Percentiles rank a stretch among this genome's conserved stretches.
Evolutionary conservation across 2,113 vertebrate species (phyloP).

Genomic region (Leptobrachium ailaonicum): DNA sequence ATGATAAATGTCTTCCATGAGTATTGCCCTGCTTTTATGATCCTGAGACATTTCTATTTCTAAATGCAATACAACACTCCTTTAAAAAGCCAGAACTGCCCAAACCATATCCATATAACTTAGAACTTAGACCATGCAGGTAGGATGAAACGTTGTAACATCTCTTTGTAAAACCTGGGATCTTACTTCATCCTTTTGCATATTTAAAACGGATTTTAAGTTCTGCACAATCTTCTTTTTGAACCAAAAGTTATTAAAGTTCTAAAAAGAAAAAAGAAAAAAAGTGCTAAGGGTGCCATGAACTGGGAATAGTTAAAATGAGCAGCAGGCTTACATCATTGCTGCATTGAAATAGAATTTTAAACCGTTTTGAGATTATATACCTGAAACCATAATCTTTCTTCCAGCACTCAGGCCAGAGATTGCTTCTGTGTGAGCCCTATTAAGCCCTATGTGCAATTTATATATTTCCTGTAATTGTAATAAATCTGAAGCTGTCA

Average conservation of each 20-base stretch:
- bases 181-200: too few relatives aligned
- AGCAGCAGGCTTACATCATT: slow-evolving; percentile 27
- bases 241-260: neutral
- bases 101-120: too few relatives aligned
- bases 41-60: too few relatives aligned
- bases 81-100: too few relatives aligned
- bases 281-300: slow-evolving; percentile 23
- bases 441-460: slow-evolving; percentile 29
- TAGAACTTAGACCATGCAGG: too few relatives aligned
- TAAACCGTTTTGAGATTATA: slow-evolving; percentile 33
- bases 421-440: slow-evolving; percentile 24
- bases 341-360: slow-evolving; percentile 26
- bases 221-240: too few relatives aligned
- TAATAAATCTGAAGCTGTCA: neutral
- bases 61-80: too few relatives aligned
- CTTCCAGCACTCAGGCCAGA: slow-evolving; percentile 11
- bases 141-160: too few relatives aligned
- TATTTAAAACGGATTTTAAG: too few relatives aligned
- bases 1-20: too few relatives aligned
- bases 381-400: slow-evolving; percentile 43
- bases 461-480: slow-evolving; percentile 26
- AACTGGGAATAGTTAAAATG: slow-evolving; percentile 24
- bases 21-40: too few relatives aligned
- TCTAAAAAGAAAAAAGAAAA: neutral
- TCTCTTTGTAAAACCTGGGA: too few relatives aligned